Evolutionary conservation across 2,888 invertebrate genomes (phyloP), one percentile per base, ranked within the genome.

Genomic region (Ophion slaviceki): DNA sequence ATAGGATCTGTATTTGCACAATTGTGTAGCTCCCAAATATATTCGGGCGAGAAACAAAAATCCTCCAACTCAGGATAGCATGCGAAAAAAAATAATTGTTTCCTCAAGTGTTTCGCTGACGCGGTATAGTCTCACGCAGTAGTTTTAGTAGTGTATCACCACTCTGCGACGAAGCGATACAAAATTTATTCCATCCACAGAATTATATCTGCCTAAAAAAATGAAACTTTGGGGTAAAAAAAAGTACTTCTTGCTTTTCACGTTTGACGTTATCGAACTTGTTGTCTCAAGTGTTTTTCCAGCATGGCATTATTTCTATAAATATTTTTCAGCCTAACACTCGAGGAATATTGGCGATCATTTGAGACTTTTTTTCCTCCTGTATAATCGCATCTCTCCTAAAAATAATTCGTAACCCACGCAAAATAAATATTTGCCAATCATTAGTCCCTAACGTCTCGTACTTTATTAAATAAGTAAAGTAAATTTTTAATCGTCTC

Each of bases 261-360:
- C 8, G 53, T 53, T 24, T 53, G 28, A 32, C 70, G 70, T 47
- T 5, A 8, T 7, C 28, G 28, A 53, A 70, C 11, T 32, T 70
- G 53, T 70, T 70, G 70, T 8, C 70, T 28, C 70, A 70, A 53
- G 70, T 53, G 70, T 70, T 53, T 53, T 53, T 70, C 53, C 11
- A 53, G 47, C n/a, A 53, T 70, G 24, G 17, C 28, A 53, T 40
- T 20, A 53, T 70, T 70, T 24, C 53, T 53, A 53, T 28, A 32
- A 70, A 70, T 70, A 70, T 28, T 70, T 53, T 70, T 3, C 8
- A 1, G 8, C 53, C 28, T 8, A 28, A 17, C 8, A 17, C 4
- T 28, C 70, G 53, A 53, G 7, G 14, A 32, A 28, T n/a, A 67
- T 67, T 67, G 67, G 20, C 40, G 28, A 53, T 32, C 28, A 53